Evolutionary conservation across 23 tunicate species (phyloP), one percentile per base, ranked within the genome.

Genomic region (Styela clava): DNA sequence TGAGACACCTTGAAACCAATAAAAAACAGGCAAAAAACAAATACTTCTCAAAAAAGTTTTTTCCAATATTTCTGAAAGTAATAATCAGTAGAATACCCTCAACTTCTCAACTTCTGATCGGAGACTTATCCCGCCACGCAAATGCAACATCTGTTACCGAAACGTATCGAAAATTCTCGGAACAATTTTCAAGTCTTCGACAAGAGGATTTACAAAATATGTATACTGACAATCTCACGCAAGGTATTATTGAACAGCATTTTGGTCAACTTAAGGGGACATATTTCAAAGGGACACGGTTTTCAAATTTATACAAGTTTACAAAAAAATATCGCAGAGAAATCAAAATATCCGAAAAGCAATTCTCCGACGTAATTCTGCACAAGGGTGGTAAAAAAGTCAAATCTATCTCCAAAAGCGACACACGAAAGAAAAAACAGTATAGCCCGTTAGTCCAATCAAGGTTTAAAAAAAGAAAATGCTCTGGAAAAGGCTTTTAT

Each of bases 111-210:
- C 21, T 83, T 12, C 70, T 83, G 86, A 26, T 72, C 3, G 86
- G 86, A 27, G 86, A 83, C 52, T 73, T 83, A 36, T 83, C 86
- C 79, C 86, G 86, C 16, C 86, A 83, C 71, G 61, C 16, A 7
- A 62, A 63, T 1, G 36, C n/a, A 63, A 62, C 37, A 0, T 28
- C 24, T 0, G 5, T 16, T 79, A 33, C 9, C 18, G 20, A 79
- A 0, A 0, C 36, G 0, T 31, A 61, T 30, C 33, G 0, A 12
- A 44, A 5, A 44, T 44, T 44, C 12, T 44, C 56, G 7, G 56
- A 44, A 12, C 56, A 44, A 44, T 44, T 44, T 44, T 44, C 56
- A 33, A 32, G 26, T 0, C 27, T 81, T 0, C 22, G 22, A 7
- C 61, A 68, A 16, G 0, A 3, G 16, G 32, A 44, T 19, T 71